Conservation (phyloP, 2,888 invertebrate species). For the Heliconius ethilla region DNA sequence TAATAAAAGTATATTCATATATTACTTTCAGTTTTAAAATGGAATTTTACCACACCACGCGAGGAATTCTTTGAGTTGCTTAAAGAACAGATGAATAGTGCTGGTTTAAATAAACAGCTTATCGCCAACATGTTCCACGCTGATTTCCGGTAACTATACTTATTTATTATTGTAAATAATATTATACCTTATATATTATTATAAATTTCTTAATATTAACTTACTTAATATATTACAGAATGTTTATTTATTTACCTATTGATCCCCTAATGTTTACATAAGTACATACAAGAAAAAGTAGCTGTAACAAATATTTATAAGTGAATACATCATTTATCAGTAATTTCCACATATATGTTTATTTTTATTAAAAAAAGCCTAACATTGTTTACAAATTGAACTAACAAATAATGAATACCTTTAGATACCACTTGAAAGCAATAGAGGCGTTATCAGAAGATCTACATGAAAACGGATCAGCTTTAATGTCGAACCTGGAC, state of each 20-base stretch:
- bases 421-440: constrained; percentile 95
- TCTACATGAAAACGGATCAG: constrained; percentile 88
- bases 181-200: not conserved
- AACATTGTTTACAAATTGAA: not conserved
- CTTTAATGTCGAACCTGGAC: constrained; percentile 94
- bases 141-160: constrained; percentile 87
- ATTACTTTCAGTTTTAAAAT: constrained; percentile 86
- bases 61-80: constrained; percentile 97
- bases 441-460: constrained; percentile 95
- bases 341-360: not conserved
- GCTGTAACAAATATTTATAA: no score
- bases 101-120: constrained; percentile 92
- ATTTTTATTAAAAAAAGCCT: no score
- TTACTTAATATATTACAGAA: no score
- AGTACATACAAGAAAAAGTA: no score
- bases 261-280: no score
- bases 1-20: no score
- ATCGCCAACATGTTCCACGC: constrained; percentile 96
- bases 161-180: not conserved
- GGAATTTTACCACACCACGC: constrained; percentile 96
- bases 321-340: no score
- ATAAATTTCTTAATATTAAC: not conserved
- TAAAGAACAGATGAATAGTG: constrained; percentile 93
- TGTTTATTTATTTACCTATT: not conserved
- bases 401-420: not conserved